Evolutionary conservation across 2,888 invertebrate species (phyloP), one percentile per base, ranked within the genome.

Genomic region (Aleiodes testaceus): DNA sequence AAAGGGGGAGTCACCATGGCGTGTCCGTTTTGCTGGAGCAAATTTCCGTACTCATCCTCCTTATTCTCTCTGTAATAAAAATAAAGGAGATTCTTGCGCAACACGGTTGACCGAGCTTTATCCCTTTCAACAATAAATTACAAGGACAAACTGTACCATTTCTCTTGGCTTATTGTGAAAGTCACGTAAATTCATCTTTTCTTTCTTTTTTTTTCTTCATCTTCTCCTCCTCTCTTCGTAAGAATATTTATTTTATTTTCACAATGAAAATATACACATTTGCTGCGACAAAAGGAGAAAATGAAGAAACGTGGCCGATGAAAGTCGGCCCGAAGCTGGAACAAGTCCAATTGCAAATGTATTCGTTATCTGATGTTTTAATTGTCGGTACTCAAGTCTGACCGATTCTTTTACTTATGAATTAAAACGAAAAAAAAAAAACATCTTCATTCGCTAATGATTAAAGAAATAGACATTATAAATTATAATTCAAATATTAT

Each of bases 311-410:
- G 75, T 77, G 79, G 70, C 66, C 76, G 79, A 81, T 79, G 82
- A 82, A 82, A 82, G 82, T 81, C 70, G 66, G 18, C 50, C 64
- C 70, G 69, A 59, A 49, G 65, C 78, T 81, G 82, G 81, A 82
- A 77, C 69, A 42, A 67, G 71, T 81, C 81, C 81, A 81, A 77
- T 64, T 49, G 30, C 66, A 18, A 42, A 63, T 45, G 30, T 22
- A 55, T 53, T 42, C 59, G 66, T 30, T 65, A 53, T 67, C 52
- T 22, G 36, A 44, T 66, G 59, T 55, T 67, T 75, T 73, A 75
- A 73, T 75, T 70, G 73, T 69, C 64, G 71, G 65, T 72, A 66
- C 53, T 61, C 65, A 67, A 26, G 52, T 50, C 45, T 66, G 59
- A 44, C 30, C 20, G 26, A 66, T 55, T 49, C 36, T 26, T 52